phyloP scores from a whole-genome alignment of 2,113 vertebrate species.

The Murina feae region DNA sequence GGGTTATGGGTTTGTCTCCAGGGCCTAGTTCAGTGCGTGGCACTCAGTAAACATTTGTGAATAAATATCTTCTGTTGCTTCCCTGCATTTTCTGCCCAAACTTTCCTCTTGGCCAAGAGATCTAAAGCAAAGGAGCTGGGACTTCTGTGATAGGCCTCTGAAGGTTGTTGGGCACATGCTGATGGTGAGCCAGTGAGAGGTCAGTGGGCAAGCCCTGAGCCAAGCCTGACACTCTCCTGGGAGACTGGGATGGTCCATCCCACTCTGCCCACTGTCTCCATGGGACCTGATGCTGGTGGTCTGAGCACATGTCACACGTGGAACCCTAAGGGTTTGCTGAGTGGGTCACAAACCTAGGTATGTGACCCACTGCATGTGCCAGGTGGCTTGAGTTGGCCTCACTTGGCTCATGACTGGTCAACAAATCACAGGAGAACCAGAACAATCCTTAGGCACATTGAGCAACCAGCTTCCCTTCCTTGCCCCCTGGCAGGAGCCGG shows the following conservation, averaged over 20 bases:
- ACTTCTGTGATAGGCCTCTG: background rate
- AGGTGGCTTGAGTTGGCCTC: background rate
- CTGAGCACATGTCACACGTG: background rate
- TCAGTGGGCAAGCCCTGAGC: background rate
- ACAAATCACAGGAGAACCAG: conserved; percentile 1
- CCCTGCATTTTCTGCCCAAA: background rate
- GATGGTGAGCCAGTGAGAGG: background rate
- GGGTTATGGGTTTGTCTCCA: background rate
- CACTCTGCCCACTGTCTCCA: background rate
- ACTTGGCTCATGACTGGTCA: background rate
- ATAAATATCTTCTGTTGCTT: background rate
- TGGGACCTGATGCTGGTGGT: background rate
- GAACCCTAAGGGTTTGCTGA: background rate
- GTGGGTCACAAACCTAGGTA: background rate
- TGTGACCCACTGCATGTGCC: background rate
- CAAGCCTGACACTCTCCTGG: background rate
- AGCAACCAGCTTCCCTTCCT: conserved; percentile 50
- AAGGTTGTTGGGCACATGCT: background rate
- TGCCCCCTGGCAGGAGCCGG: conserved; percentile 1
- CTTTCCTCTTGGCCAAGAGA: background rate
- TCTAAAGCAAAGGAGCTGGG: background rate
- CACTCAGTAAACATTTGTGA: background rate
- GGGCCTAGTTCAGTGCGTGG: background rate
- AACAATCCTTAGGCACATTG: background rate
- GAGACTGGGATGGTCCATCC: background rate